Evolutionary conservation across 2,888 invertebrate species (phyloP).

Genomic region (Mantis religiosa): DNA sequence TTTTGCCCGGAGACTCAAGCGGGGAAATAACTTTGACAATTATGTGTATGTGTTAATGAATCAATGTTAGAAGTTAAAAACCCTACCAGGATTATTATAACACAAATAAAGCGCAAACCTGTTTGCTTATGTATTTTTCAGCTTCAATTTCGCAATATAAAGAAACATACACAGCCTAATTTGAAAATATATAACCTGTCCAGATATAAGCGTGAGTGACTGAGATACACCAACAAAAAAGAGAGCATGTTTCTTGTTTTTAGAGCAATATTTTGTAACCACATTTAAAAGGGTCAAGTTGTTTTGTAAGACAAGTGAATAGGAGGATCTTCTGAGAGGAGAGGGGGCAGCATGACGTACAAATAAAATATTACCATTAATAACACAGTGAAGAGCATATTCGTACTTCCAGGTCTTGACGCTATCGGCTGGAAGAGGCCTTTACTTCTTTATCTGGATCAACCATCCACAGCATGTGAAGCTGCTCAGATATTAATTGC

Average conservation of each 20-base stretch:
- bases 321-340: background rate
- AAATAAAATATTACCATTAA: background rate
- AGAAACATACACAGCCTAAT: background rate
- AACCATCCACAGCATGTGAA: background rate
- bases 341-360: background rate
- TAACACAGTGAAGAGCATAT: background rate
- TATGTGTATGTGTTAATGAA: no score
- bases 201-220: background rate
- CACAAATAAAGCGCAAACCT: accelerated
- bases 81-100: no score
- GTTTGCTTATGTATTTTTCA: no score
- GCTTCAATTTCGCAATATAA: background rate
- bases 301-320: background rate
- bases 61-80: no score
- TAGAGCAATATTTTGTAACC: background rate
- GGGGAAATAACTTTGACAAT: no score
- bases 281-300: background rate
- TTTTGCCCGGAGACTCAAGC: no score
- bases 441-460: background rate
- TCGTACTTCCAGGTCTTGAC: background rate
- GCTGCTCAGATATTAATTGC: background rate
- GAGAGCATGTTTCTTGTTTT: background rate
- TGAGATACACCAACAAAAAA: background rate
- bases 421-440: background rate
- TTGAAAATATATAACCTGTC: background rate